Base-by-base conservation (phyloP, 2,888 invertebrate genomes). In the Napeogenes sylphis region DNA sequence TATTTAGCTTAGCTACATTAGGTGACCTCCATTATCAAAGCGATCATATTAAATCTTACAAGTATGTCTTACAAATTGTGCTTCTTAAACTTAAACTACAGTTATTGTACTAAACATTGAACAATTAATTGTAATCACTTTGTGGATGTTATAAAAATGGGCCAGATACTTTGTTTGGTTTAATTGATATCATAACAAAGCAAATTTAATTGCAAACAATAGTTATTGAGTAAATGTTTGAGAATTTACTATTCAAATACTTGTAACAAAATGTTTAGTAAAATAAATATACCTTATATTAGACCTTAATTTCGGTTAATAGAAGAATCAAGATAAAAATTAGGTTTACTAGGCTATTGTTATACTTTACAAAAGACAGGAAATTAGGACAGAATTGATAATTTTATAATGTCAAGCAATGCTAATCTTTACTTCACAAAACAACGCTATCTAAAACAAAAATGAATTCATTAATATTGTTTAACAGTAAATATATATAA, bases 31-130 rank as follows among this genome's bases (percentile, higher is more conserved):
- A 30, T 59, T 30, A 45, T 38, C 54, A n/a, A 55, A 59, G n/a
- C 56, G 12, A 21, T 45, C 55, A 45, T 63, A 60, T 21, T 56
- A 46, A 42, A 47, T 21, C 68, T 68, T 66, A 68, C 35, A 62
- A 55, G 59, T 68, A 66, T 45, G 55, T 59, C 57, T 62, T 55
- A 66, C 63, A 68, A 64, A 66, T 68, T 68, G 63, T 67, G 64
- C 67, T 61, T 62, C 42, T 42, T 42, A 42, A 2, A 54, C 66
- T 69, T 69, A 70, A 64, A 56, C 64, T 69, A 72, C 69, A 70
- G 64, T 73, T 72, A 72, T 78, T 78, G 78, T 80, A 80, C 79
- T 76, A 73, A 69, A 72, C 63, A 75, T 77, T 78, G 75, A 77
- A 78, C 75, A 73, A 74, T 71, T 68, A 70, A 61, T 65, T 51